Conservation (phyloP, 2,113 vertebrate species). For the Centrocercus urophasianus region DNA sequence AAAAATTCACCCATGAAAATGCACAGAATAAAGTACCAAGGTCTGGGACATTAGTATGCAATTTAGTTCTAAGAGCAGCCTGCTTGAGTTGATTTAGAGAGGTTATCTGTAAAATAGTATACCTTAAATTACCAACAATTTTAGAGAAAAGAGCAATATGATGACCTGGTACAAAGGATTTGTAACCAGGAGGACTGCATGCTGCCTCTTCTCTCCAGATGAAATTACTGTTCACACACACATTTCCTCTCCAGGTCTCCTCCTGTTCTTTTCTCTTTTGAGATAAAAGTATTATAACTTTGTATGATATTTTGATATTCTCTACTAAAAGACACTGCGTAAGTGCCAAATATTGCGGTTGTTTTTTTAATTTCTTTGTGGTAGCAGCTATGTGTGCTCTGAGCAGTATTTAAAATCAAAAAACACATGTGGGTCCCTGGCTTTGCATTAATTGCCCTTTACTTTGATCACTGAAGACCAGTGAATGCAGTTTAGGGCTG, state of each 20-base stretch:
- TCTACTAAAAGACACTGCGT: not conserved
- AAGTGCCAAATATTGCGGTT: not conserved
- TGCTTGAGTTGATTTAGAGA: not conserved
- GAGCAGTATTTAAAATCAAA: slow-evolving; percentile 30
- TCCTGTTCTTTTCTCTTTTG: not conserved
- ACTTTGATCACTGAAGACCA: slow-evolving; percentile 36
- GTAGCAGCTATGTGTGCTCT: slow-evolving; percentile 5
- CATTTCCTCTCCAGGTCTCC: not conserved
- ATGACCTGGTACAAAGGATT: not conserved
- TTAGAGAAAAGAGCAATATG: not conserved
- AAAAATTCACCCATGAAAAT: not conserved
- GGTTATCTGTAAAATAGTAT: not conserved
- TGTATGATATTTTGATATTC: not conserved
- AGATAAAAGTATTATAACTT: not conserved
- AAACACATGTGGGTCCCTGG: not conserved
- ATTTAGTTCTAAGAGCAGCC: not conserved
- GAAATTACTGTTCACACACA: not conserved
- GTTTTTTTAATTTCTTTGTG: not conserved
- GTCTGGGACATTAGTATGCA: not conserved
- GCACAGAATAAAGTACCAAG: not conserved
- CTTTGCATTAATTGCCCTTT: slow-evolving; percentile 45
- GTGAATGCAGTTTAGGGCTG: slow-evolving; percentile 16
- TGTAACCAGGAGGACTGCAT: not conserved
- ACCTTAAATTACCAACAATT: not conserved
- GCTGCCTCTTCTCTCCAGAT: not conserved